Conservation (phyloP, 2,113 vertebrate species). For the Rhagologus leucostigma region DNA sequence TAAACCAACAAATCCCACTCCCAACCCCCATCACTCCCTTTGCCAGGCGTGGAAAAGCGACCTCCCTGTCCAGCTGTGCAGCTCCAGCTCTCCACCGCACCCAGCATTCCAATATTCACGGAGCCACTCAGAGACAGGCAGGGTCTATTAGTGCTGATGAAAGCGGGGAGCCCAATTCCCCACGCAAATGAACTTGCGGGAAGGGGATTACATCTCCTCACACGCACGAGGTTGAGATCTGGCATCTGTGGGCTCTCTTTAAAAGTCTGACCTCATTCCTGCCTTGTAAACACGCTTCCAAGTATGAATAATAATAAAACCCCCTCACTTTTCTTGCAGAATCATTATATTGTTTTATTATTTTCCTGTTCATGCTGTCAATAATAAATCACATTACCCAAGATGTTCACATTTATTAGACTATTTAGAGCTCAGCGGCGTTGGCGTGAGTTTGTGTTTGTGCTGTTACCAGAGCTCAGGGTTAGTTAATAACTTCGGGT, state of each 20-base stretch:
- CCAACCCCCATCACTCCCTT: background rate
- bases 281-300: slow-evolving; percentile 39
- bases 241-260: background rate
- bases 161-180: slow-evolving; percentile 47
- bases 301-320: slow-evolving; percentile 55
- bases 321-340: slow-evolving; percentile 52
- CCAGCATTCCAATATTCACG: rapidly evolving
- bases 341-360: slow-evolving; percentile 61
- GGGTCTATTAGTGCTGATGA: slow-evolving; percentile 43
- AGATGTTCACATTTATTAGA: slow-evolving; percentile 66
- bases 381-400: slow-evolving; percentile 62
- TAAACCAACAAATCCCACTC: background rate
- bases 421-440: slow-evolving; percentile 43
- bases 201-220: background rate
- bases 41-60: rapidly evolving
- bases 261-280: slow-evolving; percentile 62
- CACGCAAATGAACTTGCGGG: background rate
- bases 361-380: slow-evolving; percentile 61
- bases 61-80: background rate
- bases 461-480: background rate
- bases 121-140: background rate
- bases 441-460: background rate
- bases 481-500: background rate
- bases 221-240: background rate
- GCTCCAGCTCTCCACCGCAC: background rate